A percentile compares a stretch with the other conserved stretches of the same genome.
Evolutionary conservation across 2,113 vertebrate species (phyloP).

Genomic region (Bubo bubo): DNA sequence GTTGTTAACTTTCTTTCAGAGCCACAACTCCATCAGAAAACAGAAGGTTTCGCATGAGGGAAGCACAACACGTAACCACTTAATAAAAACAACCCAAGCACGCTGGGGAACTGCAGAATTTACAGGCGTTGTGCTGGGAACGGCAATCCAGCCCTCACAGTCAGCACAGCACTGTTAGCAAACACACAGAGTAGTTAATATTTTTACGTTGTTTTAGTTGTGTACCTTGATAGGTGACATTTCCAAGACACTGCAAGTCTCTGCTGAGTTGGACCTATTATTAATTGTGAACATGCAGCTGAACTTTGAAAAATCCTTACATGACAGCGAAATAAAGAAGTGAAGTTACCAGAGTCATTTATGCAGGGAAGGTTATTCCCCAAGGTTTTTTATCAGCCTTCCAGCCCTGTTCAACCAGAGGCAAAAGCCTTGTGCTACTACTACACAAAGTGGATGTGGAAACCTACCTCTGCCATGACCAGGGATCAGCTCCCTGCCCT

Average conservation of each 20-base stretch:
- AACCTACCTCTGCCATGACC: neutral
- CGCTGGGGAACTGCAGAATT: neutral
- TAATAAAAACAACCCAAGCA: neutral
- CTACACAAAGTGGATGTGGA: neutral
- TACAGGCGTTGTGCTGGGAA: neutral
- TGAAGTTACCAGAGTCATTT: neutral
- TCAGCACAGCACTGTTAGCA: neutral
- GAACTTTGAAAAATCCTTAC: neutral
- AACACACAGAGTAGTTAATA: slow-evolving; percentile 7
- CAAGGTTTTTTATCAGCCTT: neutral
- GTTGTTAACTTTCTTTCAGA: neutral
- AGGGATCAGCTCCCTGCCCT: neutral
- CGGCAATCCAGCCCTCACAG: neutral
- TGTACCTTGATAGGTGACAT: neutral
- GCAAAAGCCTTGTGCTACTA: neutral
- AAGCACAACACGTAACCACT: neutral
- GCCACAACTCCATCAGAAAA: neutral
- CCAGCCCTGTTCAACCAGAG: neutral
- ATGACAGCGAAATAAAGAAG: slow-evolving; percentile 4
- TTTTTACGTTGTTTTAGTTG: slow-evolving; percentile 14
- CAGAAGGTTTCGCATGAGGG: neutral
- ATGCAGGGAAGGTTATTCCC: neutral
- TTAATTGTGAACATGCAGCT: neutral
- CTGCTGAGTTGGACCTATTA: neutral
- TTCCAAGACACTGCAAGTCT: neutral